A percentile compares a stretch with the other conserved stretches of the same genome.
phyloP scores from a whole-genome alignment of 2,113 vertebrate genomes.

The Spizaetus ornatus region DNA sequence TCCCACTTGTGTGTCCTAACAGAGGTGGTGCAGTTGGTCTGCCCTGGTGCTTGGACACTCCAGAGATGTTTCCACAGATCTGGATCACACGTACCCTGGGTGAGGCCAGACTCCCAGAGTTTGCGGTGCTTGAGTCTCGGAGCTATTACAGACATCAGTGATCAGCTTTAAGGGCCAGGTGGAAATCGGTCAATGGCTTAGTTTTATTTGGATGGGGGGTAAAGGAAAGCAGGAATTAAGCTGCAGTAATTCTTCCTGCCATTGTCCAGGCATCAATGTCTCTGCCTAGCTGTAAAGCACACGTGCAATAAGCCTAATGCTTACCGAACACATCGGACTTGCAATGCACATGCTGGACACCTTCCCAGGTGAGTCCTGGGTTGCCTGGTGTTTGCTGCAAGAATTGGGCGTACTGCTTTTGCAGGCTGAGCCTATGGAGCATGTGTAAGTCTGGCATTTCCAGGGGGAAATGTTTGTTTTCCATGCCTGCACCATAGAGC shows the following conservation, averaged over 20 bases:
- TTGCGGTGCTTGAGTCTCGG: background rate
- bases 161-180: background rate
- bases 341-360: background rate
- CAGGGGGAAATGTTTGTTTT: background rate
- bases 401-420: background rate
- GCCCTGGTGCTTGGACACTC: background rate
- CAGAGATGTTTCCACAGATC: background rate
- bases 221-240: background rate
- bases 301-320: background rate
- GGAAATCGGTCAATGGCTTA: background rate
- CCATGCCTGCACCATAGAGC: background rate
- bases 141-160: background rate
- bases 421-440: background rate
- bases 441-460: background rate
- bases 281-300: background rate
- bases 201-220: background rate
- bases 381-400: background rate
- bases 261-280: background rate
- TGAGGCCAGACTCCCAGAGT: background rate
- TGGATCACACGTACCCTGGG: fast-evolving
- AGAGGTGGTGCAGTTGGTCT: background rate
- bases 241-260: background rate
- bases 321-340: background rate
- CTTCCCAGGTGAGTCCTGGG: background rate
- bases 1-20: background rate